Evolutionary conservation across 2,113 vertebrate genomes (phyloP), one percentile per base, ranked within the genome.

Genomic region (Riparia riparia): DNA sequence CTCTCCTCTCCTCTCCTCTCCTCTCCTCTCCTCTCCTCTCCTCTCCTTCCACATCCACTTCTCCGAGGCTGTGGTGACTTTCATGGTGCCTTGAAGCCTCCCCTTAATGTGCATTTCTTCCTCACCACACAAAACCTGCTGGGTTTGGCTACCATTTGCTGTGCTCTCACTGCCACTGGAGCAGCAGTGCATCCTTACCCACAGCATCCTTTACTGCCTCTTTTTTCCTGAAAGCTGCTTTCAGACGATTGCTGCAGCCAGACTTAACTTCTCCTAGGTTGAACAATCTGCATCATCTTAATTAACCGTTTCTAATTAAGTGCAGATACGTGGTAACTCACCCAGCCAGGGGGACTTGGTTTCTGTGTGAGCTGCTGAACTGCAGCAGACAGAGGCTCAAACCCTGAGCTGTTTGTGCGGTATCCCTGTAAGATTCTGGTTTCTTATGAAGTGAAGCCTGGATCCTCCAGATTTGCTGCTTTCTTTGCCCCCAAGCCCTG

Each of bases 191-290:
- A 32, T 31, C 54, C n/a, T 58, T 20, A 26, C 42, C 5, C 7
- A 16, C n/a, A 26, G 15, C 44, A 61, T 54, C 39, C 63, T 65
- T 86, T 8, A 26, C 25, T 28, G 44, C 57, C 22, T 72, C 19
- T 25, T 53, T 63, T 79, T 45, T 17, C 51, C 74, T n/a, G 29
- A 78, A 17, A 58, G n/a, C 73, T 87, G 50, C 60, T 73, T 81
- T 73, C 39, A 73, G 56, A 14, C 44, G n/a, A 7, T 13, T 25
- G 42, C 42, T 58, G 51, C 89, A 88, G 89, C n/a, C 31, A 42
- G 42, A 18, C 28, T 42, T 26, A 41, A 14, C 18, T 12, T 3
- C 31, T 56, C 6, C 0, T n/a, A 6, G 3, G 18, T 0, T 53
- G 31, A 88, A 61, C 1, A 4, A 32, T 10, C 21, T 29, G 41